These are phyloP conservation scores for Macaria notata DNA, from an alignment of 2,888 invertebrate species.

Conservation along the genomic window DNA sequence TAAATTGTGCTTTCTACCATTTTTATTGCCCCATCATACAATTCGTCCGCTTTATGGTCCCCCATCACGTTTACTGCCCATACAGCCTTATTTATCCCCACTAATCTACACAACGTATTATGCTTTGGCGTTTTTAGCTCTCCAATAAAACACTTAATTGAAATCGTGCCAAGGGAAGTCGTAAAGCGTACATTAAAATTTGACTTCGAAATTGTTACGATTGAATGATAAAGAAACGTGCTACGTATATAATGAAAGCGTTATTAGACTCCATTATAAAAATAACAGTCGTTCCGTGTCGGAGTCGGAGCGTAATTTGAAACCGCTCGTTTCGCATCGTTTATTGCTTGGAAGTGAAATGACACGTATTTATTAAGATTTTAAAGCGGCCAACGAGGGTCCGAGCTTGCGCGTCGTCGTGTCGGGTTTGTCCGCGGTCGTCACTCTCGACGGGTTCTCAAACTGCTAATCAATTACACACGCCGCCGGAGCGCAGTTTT, in stretches of 20 bases:
- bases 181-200: conserved; percentile 41
- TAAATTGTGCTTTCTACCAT: conserved; percentile 60
- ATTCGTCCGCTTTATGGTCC: conserved; percentile 45
- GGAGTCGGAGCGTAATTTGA: conserved; percentile 34
- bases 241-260: conserved; percentile 47
- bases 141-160: conserved; percentile 46
- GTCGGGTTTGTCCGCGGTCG: conserved; percentile 35
- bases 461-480: conserved; percentile 79
- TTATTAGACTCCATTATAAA: conserved; percentile 50
- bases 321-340: conserved; percentile 41
- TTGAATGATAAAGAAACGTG: conserved; percentile 45
- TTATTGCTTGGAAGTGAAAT: conserved; percentile 43
- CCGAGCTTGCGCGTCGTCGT: conserved; percentile 21
- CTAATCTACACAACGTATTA: conserved; percentile 41
- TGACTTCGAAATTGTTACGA: conserved; percentile 41
- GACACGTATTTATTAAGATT: conserved; percentile 60
- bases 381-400: conserved; percentile 45
- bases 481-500: conserved; percentile 69
- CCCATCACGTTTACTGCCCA: conserved; percentile 45
- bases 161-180: conserved; percentile 51
- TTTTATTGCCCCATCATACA: conserved; percentile 54
- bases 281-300: conserved; percentile 39
- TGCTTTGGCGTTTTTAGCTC: conserved; percentile 37
- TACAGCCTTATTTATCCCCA: conserved; percentile 37
- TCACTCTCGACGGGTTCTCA: conserved; percentile 59